Evolutionary conservation across 2,888 invertebrate genomes (phyloP).

Genomic region (Drosophila macrospina): DNA sequence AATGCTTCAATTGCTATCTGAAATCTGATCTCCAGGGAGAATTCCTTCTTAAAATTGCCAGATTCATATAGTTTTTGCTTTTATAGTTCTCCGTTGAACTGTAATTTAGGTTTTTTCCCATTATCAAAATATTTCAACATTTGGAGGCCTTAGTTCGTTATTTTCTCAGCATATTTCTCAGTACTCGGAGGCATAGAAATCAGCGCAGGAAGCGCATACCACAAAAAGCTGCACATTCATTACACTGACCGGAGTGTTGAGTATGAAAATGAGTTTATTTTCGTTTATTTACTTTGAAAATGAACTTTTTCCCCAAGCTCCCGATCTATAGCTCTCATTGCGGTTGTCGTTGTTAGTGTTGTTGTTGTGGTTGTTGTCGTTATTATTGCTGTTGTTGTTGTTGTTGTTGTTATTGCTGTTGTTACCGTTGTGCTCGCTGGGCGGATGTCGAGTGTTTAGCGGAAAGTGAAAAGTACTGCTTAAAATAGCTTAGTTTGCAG

Average conservation of each 20-base stretch:
- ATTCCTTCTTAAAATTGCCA: background rate
- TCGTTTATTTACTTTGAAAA: constrained; percentile 72
- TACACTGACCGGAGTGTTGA: constrained; percentile 47
- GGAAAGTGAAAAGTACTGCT: constrained; percentile 82
- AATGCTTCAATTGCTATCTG: background rate
- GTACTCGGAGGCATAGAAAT: constrained; percentile 52
- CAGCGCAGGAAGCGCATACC: constrained; percentile 75
- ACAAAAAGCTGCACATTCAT: constrained; percentile 76
- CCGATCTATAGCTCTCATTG: constrained; percentile 34
- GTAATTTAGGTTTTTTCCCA: background rate
- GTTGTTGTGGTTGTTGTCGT: constrained; percentile 17
- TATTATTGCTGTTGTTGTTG: constrained; percentile 27
- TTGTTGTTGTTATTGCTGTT: constrained; percentile 27
- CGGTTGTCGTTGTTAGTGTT: constrained; percentile 21
- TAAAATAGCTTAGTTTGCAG: constrained; percentile 81
- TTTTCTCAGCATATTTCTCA: constrained; percentile 63
- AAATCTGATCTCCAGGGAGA: background rate
- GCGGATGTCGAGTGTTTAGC: constrained; percentile 80
- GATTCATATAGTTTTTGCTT: background rate
- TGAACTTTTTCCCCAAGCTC: constrained; percentile 73
- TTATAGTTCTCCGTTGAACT: background rate
- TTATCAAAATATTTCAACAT: constrained; percentile 22
- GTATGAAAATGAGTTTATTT: constrained; percentile 79
- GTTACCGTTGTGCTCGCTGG: constrained; percentile 36
- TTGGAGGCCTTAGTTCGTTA: constrained; percentile 13